A percentile compares a stretch with the other conserved stretches of the same genome.
Conservation (phyloP, 2,888 invertebrate genomes). For the Amphipyra tragopoginis region DNA sequence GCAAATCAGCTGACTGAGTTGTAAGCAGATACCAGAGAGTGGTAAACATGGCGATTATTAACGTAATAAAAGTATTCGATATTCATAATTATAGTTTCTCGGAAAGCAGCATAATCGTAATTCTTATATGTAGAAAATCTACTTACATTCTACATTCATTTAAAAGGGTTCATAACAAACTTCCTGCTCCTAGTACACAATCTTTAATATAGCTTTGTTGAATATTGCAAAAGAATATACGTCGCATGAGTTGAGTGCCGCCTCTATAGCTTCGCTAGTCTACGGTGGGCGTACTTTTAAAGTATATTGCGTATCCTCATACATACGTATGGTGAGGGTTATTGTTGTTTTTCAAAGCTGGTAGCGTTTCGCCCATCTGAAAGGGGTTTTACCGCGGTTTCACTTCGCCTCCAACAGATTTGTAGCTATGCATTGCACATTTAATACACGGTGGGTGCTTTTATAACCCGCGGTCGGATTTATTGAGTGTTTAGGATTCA, state of each 20-base stretch:
- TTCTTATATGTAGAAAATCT: too few species aligned
- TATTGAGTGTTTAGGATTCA: conserved; percentile 85
- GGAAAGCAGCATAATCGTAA: too few species aligned
- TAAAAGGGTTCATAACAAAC: too few species aligned
- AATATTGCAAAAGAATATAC: conserved; percentile 1
- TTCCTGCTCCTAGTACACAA: neutral
- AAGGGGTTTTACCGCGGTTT: conserved; percentile 76
- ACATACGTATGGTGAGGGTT: conserved; percentile 81
- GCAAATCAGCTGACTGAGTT: conserved; percentile 59
- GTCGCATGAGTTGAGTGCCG: conserved; percentile 23
- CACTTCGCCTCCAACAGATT: conserved; percentile 78
- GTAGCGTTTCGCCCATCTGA: conserved; percentile 74
- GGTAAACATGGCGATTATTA: neutral
- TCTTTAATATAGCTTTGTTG: neutral
- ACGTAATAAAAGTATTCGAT: neutral
- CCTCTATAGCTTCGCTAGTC: conserved; percentile 65
- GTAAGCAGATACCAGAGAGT: conserved; percentile 10
- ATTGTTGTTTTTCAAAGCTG: conserved; percentile 88
- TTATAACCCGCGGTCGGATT: conserved; percentile 79
- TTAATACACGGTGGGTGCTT: conserved; percentile 70
- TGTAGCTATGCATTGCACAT: conserved; percentile 73
- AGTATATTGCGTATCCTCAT: conserved; percentile 86
- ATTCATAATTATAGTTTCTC: neutral
- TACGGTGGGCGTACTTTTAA: conserved; percentile 76
- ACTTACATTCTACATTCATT: too few species aligned